Base-by-base conservation (phyloP, 1,140 invertebrate species). In the Meloidogyne hapla region DNA sequence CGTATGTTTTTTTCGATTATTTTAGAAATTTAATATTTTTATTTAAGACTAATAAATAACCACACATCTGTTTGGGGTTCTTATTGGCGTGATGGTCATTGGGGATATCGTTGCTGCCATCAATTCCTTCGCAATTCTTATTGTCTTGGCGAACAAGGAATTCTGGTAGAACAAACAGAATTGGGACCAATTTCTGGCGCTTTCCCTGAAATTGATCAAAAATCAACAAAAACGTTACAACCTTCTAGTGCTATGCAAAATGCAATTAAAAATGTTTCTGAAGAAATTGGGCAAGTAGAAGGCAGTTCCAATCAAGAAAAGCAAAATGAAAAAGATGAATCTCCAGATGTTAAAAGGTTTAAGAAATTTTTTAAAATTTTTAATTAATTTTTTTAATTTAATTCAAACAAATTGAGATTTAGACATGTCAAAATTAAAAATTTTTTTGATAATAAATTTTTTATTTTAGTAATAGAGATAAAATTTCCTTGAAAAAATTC, bases 41-140 rank as follows among this genome's bases (percentile, higher is more conserved):
- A 61, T 67, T 80, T 71, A 45, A 83, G 82, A 6, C 76, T 77
- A 8, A 75, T 76, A 1, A 73, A 77, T 18, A 86, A 86, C 70
- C 85, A 86, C 63, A 85, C 83, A 85, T 92, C 92, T 23, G 92
- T 99, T 12, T 99, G 93, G 93, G 96, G 96, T 1, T 98, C 94
- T 0, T 98, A 91, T 87, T 99, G 95, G 95, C 91, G 91, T 79
- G 91, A 91, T 77, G 94, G 94, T 0, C 89, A 91, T 74, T 99
- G 96, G 96, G 96, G 95, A 0, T 99, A 93, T 87, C 93, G 93
- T 84, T 86, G 96, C 86, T 99, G 96, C 88, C 92, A 97, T 87
- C 94, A 94, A 0, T 92, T 93, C 78, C 91, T 98, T 0, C 96
- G 96, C 88, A 92, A 92, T 86, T 87, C 88, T 33, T 90, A 91